Base-by-base conservation (phyloP, 2,113 vertebrate species). In the Stigmatopora nigra region DNA sequence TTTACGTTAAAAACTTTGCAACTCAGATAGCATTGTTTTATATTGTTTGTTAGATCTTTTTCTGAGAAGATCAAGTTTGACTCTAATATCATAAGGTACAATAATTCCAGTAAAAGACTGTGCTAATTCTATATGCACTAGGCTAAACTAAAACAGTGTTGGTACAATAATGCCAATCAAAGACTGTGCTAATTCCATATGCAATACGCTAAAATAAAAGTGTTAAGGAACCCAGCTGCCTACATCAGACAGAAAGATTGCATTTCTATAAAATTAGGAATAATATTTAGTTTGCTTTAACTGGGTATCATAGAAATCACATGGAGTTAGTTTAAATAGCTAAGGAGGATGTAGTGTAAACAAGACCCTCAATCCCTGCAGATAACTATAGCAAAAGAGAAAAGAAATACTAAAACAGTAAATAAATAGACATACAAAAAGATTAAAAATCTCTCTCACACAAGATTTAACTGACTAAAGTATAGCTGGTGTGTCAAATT, bases 401-500 rank as follows among this genome's bases (percentile, higher is more conserved):
- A 71, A 4, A 47, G 57, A 16, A 56, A 14, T 5, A 41, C 16
- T 17, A 45, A 36, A 67, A 72, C 20, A 63, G 55, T 56, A 68
- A 69, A 71, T 61, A 69, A 64, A 53, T 12, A 44, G 1, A 2
- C 35, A 70, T 35, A 65, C 60, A 61, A 16, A 1, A 12, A n/a
- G 5, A 38, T 68, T 51, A 45, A 13, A 53, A 64, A 69, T 17
- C 47, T 38, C 2, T 12, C n/a, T 45, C 17, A 20, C 67, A 52
- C 46, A 15, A 46, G 48, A 35, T 59, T 77, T 25, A 44, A 11
- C 8, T 25, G 13, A 51, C 13, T 62, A 65, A 53, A 69, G n/a
- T 38, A 16, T 31, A 19, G 69, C 51, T 36, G 57, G 55, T 62
- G 62, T 68, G 65, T 52, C 62, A 6, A 31, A 53, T 45, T 63